phyloP scores from a whole-genome alignment of 2,113 vertebrate species.

The Rhagologus leucostigma region DNA sequence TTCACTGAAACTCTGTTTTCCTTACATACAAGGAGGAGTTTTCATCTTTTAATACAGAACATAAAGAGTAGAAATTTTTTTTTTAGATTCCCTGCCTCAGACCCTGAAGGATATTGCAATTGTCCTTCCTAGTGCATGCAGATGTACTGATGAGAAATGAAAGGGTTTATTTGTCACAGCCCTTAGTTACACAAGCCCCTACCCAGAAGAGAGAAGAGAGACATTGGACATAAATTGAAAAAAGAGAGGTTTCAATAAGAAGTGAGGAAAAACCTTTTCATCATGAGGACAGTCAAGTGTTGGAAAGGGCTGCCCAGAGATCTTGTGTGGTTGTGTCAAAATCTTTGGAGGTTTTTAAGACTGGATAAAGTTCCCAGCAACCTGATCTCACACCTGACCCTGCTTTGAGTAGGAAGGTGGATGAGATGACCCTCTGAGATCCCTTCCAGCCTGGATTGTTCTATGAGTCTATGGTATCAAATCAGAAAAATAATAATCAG shows the following conservation, averaged over 20 bases:
- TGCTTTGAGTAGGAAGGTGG: background rate
- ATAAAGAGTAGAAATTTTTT: background rate
- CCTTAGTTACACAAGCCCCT: background rate
- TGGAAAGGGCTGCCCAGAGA: background rate
- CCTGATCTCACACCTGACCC: background rate
- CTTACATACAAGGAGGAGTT: background rate
- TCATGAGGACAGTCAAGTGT: background rate
- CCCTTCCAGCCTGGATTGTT: background rate
- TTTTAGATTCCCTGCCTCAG: background rate
- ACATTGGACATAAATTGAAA: background rate
- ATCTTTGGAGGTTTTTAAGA: background rate
- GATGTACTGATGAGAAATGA: background rate
- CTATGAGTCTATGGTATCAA: background rate
- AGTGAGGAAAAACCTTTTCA: background rate
- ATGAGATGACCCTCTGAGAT: background rate
- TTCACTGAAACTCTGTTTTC: constrained; percentile 27
- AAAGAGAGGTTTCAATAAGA: background rate
- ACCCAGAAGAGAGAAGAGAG: background rate
- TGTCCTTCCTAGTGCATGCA: background rate
- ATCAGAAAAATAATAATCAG: background rate
- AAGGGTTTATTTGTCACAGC: background rate
- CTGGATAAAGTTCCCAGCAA: background rate
- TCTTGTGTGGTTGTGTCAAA: background rate
- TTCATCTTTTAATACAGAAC: constrained; percentile 3
- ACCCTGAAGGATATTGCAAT: background rate